These are phyloP conservation scores for Xenus cinereus DNA, from an alignment of 2,113 vertebrate genomes.

Conservation along the genomic window DNA sequence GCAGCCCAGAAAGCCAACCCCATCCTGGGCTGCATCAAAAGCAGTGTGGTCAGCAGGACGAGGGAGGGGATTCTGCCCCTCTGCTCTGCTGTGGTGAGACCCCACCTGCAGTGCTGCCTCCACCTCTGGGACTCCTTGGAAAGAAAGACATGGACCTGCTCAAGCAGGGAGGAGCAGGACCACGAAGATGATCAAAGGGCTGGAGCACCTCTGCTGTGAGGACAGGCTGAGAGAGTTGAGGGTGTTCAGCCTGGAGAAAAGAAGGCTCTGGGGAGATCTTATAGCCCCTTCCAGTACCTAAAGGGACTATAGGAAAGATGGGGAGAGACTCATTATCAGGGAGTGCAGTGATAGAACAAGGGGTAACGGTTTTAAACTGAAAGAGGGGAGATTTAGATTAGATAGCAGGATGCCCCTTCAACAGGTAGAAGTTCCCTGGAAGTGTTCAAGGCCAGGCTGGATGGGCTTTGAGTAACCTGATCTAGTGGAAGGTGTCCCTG, in stretches of 20 bases:
- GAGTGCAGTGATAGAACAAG: not conserved
- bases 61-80: not conserved
- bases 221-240: not conserved
- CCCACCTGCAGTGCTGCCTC: not conserved
- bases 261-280: not conserved
- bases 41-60: fast-evolving
- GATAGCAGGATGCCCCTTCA: not conserved
- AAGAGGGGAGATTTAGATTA: not conserved
- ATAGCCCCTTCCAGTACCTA: not conserved
- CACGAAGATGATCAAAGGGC: not conserved
- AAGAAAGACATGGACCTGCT: not conserved
- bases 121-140: not conserved
- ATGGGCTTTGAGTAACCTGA: not conserved
- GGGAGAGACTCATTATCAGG: not conserved
- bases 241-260: not conserved
- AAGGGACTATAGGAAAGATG: not conserved
- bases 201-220: not conserved
- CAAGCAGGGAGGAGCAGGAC: fast-evolving
- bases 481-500: not conserved
- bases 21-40: not conserved
- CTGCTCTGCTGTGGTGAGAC: fast-evolving
- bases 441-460: not conserved
- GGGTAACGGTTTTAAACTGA: not conserved
- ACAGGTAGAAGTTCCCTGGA: not conserved
- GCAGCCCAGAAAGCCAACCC: not conserved